These are phyloP conservation scores for Argyresthia albistria DNA, from an alignment of 2,888 invertebrate species.

Conservation along the genomic window DNA sequence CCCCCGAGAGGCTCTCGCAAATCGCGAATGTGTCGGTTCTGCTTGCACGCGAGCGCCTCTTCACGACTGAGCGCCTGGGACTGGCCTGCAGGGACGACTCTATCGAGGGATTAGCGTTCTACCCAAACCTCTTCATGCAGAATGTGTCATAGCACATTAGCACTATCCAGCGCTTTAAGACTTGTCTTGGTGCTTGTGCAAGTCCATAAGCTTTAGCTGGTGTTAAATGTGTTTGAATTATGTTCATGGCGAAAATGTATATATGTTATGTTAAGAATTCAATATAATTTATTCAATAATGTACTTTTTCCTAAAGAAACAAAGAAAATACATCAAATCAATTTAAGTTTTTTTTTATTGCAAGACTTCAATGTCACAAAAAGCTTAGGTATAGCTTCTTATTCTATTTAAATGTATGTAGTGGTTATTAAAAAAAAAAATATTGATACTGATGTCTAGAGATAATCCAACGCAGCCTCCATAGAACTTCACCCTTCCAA, in stretches of 20 bases:
- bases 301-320: no score
- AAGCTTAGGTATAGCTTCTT: conserved; percentile 29
- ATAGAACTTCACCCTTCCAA: conserved; percentile 13
- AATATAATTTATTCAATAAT: not conserved
- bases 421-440: conserved; percentile 10
- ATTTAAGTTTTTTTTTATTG: conserved; percentile 28
- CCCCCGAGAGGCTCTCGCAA: conserved; percentile 91
- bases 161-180: not conserved
- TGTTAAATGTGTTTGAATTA: not conserved
- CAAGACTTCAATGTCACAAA: conserved; percentile 28
- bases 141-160: conserved; percentile 16
- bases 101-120: conserved; percentile 95
- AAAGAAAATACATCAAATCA: no score
- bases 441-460: not conserved
- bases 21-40: conserved; percentile 88
- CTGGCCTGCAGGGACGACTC: conserved; percentile 95
- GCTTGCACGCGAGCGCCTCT: conserved; percentile 90
- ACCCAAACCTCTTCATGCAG: conserved; percentile 87
- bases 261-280: not conserved
- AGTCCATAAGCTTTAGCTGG: not conserved
- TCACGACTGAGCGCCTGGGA: conserved; percentile 89
- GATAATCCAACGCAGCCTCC: not conserved
- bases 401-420: no score
- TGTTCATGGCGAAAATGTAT: not conserved
- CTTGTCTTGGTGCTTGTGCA: not conserved